Conservation (phyloP, 2,888 invertebrate genomes). For the Dendrolimus houi region DNA sequence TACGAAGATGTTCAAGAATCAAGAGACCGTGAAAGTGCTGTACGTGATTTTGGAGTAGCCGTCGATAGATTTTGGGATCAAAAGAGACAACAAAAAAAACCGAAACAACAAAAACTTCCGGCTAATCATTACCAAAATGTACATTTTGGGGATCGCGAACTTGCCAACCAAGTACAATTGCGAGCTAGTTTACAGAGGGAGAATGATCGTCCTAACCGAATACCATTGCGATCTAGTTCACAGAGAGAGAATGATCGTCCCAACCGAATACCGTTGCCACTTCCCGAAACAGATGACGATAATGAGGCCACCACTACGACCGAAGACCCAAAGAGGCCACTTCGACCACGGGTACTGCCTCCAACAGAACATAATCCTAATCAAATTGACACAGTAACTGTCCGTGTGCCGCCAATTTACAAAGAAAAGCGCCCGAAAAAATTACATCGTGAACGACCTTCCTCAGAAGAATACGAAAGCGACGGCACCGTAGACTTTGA, state of each 20-base stretch:
- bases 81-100: conserved; percentile 28
- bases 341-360: conserved; percentile 60
- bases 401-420: conserved; percentile 68
- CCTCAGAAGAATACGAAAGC: conserved; percentile 32
- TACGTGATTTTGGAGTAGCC: conserved; percentile 51
- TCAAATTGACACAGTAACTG: conserved; percentile 68
- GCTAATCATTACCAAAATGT: conserved; percentile 53
- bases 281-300: conserved; percentile 41
- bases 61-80: conserved; percentile 63
- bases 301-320: conserved; percentile 60
- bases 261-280: conserved; percentile 31
- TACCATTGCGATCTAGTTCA: conserved; percentile 25
- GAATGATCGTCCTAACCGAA: conserved; percentile 29
- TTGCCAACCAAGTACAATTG: conserved; percentile 30
- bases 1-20: conserved; percentile 63
- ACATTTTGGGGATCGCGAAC: conserved; percentile 58
- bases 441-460: conserved; percentile 46
- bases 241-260: conserved; percentile 32
- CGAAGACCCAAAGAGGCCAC: conserved; percentile 50
- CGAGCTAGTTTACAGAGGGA: conserved; percentile 34
- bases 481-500: conserved; percentile 12
- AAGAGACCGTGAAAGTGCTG: conserved; percentile 43
- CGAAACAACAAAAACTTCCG: conserved; percentile 30
- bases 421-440: conserved; percentile 61
- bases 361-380: conserved; percentile 68